Percentiles rank a stretch among this genome's conserved stretches.
Conservation (phyloP, 35 echinoderm and acorn worm genomes). For the Heliocidaris tuberculata region DNA sequence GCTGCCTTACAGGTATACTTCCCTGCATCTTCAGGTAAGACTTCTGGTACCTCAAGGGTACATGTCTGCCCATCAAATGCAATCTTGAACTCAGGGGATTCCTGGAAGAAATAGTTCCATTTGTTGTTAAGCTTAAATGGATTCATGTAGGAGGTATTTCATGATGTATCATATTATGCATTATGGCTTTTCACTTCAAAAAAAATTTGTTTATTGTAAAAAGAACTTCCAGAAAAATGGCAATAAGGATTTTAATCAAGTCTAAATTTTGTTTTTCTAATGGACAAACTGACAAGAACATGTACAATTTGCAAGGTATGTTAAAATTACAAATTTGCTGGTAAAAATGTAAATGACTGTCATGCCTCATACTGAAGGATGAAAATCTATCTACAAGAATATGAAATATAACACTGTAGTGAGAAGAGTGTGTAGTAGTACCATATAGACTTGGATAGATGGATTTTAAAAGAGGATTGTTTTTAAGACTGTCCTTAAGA, state of each 20-base stretch:
- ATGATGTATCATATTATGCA: background rate
- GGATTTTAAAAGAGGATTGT: no score
- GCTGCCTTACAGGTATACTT: slow-evolving; percentile 80
- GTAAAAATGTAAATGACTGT: no score
- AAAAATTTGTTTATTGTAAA: background rate
- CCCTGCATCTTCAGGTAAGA: slow-evolving; percentile 69
- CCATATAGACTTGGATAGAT: no score
- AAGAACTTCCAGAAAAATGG: background rate
- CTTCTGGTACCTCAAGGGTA: slow-evolving; percentile 68
- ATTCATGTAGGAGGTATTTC: background rate
- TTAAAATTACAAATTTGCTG: no score
- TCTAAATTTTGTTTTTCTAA: background rate
- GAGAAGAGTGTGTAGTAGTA: no score
- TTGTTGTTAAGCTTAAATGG: background rate
- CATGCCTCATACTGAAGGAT: no score
- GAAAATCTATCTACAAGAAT: no score
- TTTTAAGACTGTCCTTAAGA: no score
- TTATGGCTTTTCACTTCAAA: background rate
- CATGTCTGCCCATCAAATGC: slow-evolving; percentile 74
- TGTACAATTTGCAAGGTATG: no score
- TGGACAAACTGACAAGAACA: background rate
- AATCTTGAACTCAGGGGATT: slow-evolving; percentile 82
- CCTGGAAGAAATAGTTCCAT: slow-evolving; percentile 41
- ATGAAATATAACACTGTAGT: no score
- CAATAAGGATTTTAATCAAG: no score